Evolutionary conservation across 2,797 vertebrate genomes (phyloP).

Genomic region (Phaenicophaeus curvirostris): DNA sequence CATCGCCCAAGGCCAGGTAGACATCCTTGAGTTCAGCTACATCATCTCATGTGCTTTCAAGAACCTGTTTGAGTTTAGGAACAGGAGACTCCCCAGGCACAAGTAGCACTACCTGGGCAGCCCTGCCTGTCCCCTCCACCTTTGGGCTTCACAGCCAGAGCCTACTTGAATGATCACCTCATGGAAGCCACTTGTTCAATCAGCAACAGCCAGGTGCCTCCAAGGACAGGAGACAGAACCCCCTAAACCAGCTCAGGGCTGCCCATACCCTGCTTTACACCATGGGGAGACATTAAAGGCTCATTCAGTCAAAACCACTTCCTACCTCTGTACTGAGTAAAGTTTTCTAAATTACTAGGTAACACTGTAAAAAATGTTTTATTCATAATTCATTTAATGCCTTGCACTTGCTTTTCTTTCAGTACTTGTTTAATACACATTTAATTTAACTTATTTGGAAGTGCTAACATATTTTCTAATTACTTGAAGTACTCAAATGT

Average conservation of each 20-base stretch:
- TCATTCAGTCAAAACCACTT: accelerated
- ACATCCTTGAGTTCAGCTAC: accelerated
- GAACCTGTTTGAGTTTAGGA: not conserved
- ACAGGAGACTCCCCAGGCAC: not conserved
- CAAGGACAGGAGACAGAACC: accelerated
- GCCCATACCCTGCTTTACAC: accelerated
- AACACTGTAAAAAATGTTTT: not conserved
- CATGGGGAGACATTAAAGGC: not conserved
- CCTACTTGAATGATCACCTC: accelerated
- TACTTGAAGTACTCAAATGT: not conserved
- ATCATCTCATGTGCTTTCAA: accelerated
- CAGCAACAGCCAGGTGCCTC: accelerated
- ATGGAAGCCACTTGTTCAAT: accelerated
- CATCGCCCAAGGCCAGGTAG: not conserved
- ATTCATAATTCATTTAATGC: not conserved
- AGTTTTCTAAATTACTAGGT: not conserved
- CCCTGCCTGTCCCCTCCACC: not conserved
- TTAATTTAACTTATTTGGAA: constrained; percentile 32
- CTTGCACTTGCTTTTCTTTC: constrained; percentile 16
- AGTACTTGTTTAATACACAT: not conserved
- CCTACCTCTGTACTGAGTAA: not conserved
- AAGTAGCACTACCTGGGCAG: too few relatives aligned
- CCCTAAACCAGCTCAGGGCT: not conserved
- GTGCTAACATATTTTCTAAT: constrained; percentile 5
- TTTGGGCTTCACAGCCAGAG: accelerated